Evolutionary conservation across 2,797 vertebrate genomes (phyloP), one percentile per base, ranked within the genome.

Genomic region (Champsocephalus gunnari): DNA sequence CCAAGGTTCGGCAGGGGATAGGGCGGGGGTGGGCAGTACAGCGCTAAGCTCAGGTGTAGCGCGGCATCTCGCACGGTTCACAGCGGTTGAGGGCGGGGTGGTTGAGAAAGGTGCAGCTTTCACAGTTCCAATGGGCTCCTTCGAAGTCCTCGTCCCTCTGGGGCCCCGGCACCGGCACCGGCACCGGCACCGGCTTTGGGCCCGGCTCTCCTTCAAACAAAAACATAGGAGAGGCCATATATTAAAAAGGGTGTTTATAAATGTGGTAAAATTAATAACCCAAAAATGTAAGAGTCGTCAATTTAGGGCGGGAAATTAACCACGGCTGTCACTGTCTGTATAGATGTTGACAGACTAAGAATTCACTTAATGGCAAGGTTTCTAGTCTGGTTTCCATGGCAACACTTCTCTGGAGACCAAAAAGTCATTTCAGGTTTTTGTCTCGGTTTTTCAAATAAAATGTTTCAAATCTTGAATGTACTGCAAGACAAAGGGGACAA

Each of bases 71-170:
- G 73, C 98, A 99, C 89, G 99, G 97, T 94, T 99, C 98, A 91
- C 98, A 99, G 92, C 98, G 98, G 92, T 99, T 98, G 77, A 99
- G 96, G 72, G 98, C 98, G 49, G 98, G 98, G 83, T 99, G 98
- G 93, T 99, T 99, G 89, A 99, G 97, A 92, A 99, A 99, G 88
- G 98, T 99, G 95, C 98, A 99, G 93, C 96, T 98, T 83, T 99
- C 96, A 92, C 98, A 99, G 94, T 97, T 98, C 98, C 98, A 99
- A 8, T 97, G 97, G 79, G 97, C 97, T 13, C 98, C 98, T 93
- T 99, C 98, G 5, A 98, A 99, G 91, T 99, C 98, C 92, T 99
- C 98, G 75, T 99, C 98, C 91, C 95, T 96, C 83, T 96, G 97
- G 66, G 92, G 92, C 71, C 86, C 93, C 49, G 86, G 79, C 81